Conservation (phyloP, 2,113 vertebrate genomes). For the Lathamus discolor region DNA sequence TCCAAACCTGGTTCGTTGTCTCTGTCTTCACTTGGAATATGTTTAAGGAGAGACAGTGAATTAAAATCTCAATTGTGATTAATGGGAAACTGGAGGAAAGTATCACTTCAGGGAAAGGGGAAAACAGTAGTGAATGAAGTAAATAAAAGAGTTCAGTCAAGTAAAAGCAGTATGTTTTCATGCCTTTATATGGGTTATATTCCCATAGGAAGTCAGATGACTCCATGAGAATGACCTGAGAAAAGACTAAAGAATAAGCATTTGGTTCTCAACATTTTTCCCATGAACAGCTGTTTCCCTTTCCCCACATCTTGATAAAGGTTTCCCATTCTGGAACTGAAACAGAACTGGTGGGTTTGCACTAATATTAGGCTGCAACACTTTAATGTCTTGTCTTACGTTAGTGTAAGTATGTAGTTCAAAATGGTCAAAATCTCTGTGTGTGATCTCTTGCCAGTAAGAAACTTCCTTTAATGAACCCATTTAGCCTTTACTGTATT, state of each 20-base stretch:
- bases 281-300: background rate
- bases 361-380: background rate
- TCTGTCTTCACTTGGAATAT: background rate
- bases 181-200: background rate
- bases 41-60: background rate
- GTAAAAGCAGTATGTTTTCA: background rate
- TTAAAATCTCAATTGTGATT: background rate
- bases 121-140: background rate
- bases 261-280: background rate
- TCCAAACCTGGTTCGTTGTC: background rate
- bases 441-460: background rate
- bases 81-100: background rate
- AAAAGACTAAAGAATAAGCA: background rate
- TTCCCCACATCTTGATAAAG: background rate
- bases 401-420: background rate
- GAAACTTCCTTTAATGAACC: background rate
- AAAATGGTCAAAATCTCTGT: background rate
- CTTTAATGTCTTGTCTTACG: background rate
- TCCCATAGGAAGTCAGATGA: background rate
- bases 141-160: background rate
- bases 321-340: background rate
- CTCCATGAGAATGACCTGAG: background rate
- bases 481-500: background rate
- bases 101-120: background rate
- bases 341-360: background rate